phyloP scores from a whole-genome alignment of 1,140 invertebrate genomes.

The Dreissena rostriformis region DNA sequence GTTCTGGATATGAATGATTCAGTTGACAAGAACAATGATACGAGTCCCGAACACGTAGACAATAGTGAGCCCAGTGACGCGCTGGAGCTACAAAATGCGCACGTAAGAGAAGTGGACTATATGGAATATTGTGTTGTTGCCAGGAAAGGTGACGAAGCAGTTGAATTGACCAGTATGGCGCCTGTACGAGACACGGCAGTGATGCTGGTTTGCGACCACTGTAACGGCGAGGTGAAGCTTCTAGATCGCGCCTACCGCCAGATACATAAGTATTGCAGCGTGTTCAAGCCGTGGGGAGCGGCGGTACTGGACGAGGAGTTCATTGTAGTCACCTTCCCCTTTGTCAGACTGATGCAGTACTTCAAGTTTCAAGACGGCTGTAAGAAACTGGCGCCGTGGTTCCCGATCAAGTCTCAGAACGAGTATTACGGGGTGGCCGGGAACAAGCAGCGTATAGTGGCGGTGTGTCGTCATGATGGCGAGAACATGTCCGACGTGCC shows the following conservation, averaged over 20 bases:
- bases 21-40: too few relatives aligned
- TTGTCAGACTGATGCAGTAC: constrained; percentile 29
- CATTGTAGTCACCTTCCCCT: constrained; percentile 35
- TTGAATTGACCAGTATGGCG: constrained; percentile 15
- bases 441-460: constrained; percentile 11
- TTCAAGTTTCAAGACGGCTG: constrained; percentile 25
- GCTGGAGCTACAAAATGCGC: too few relatives aligned
- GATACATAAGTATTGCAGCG: neutral
- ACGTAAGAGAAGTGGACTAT: neutral
- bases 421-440: constrained; percentile 34
- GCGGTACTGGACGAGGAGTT: constrained; percentile 1
- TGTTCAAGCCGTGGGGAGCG: constrained; percentile 27
- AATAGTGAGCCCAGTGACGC: too few relatives aligned
- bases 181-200: neutral
- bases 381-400: constrained; percentile 20
- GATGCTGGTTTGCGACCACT: constrained; percentile 18
- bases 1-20: too few relatives aligned
- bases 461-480: constrained; percentile 22
- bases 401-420: constrained; percentile 37
- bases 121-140: constrained; percentile 17
- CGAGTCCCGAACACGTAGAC: too few relatives aligned
- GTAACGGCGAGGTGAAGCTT: constrained; percentile 16
- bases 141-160: neutral
- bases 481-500: constrained; percentile 5
- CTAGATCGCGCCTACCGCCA: neutral